Evolutionary conservation across 2,888 invertebrate genomes (phyloP).

Genomic region (Tolmerus cingulatus): DNA sequence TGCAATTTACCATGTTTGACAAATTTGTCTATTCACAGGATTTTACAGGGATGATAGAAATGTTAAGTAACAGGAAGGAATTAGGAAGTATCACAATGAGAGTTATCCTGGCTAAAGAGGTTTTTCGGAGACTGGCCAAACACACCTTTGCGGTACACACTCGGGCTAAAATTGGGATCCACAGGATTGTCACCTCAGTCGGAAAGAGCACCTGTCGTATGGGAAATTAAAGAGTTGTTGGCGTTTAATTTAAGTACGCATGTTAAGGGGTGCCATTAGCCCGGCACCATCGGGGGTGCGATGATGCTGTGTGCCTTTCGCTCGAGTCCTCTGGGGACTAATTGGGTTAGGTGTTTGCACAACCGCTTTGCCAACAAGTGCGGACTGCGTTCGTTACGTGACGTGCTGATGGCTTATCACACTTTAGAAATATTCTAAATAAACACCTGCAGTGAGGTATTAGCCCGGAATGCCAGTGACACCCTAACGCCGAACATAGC

Average conservation of each 20-base stretch:
- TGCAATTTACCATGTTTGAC: too few species aligned
- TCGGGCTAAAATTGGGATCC: not conserved
- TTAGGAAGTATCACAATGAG: not conserved
- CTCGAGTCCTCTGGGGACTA: not conserved
- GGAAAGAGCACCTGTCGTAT: not conserved
- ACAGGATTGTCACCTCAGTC: not conserved
- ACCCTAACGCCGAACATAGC: not conserved
- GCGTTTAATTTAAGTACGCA: not conserved
- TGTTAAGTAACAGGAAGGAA: too few species aligned
- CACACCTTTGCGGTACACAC: not conserved
- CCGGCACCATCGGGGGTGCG: not conserved
- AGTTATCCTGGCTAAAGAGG: not conserved
- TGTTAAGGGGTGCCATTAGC: not conserved
- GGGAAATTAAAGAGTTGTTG: not conserved
- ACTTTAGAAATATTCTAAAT: not conserved
- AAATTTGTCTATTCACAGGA: too few species aligned
- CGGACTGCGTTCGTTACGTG: not conserved
- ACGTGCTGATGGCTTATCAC: not conserved
- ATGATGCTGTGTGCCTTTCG: not conserved
- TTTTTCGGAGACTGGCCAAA: not conserved
- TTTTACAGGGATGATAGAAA: too few species aligned
- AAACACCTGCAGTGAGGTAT: not conserved
- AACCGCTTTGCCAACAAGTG: not conserved
- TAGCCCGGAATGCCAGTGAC: not conserved
- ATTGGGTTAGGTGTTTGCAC: not conserved